Evolutionary conservation across 1,140 invertebrate genomes (phyloP).

Genomic region (Lepidurus couesii): DNA sequence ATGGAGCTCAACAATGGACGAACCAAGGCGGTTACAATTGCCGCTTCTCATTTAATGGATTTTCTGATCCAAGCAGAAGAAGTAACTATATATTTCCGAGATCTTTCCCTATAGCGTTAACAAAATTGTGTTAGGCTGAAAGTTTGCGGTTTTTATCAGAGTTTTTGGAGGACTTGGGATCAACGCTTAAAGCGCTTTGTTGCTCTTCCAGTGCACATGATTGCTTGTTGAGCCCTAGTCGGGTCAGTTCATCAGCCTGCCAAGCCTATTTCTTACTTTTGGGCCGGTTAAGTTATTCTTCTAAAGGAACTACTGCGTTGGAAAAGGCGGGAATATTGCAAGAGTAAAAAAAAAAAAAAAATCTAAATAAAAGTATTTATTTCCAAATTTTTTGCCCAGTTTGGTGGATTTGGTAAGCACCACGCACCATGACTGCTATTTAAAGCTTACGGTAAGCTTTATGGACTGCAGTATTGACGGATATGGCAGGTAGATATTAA

Average conservation of each 20-base stretch:
- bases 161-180: constrained; percentile 69
- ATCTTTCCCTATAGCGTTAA: constrained; percentile 41
- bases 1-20: constrained; percentile 60
- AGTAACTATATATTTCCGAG: constrained; percentile 42
- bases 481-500: constrained; percentile 55
- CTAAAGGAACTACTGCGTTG: constrained; percentile 30
- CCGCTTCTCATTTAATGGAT: constrained; percentile 70
- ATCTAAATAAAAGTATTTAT: constrained; percentile 40
- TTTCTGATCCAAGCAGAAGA: constrained; percentile 59
- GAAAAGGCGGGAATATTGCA: constrained; percentile 28
- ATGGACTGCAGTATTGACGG: constrained; percentile 74
- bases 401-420: constrained; percentile 70
- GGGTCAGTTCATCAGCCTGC: constrained; percentile 78
- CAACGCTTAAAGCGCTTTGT: constrained; percentile 63
- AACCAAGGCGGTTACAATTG: constrained; percentile 58
- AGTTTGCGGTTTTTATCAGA: constrained; percentile 60
- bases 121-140: constrained; percentile 45
- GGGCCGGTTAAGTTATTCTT: constrained; percentile 63
- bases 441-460: constrained; percentile 83
- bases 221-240: constrained; percentile 78
- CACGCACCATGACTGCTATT: constrained; percentile 82
- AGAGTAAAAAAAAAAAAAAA: constrained; percentile 38
- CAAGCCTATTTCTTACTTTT: constrained; percentile 92
- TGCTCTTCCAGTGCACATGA: constrained; percentile 65
- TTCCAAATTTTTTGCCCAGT: constrained; percentile 49